These are phyloP conservation scores for Harlomillsia oculata DNA, from an alignment of 1,140 invertebrate species.

Conservation along the genomic window DNA sequence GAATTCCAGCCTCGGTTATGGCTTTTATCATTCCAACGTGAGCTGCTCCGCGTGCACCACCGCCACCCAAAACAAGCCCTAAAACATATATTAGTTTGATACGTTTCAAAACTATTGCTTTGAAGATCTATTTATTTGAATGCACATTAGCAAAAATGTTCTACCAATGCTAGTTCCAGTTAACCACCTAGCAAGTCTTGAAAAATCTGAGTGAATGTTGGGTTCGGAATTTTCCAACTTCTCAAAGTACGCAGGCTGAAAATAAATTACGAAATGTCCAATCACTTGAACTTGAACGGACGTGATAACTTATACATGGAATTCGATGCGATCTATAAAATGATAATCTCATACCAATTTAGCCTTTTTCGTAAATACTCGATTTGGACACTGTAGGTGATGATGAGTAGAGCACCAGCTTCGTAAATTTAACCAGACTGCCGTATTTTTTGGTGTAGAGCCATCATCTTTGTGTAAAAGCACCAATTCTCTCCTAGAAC, in stretches of 20 bases:
- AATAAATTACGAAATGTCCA: constrained; percentile 10
- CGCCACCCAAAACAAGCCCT: constrained; percentile 94
- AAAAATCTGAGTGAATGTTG: constrained; percentile 92
- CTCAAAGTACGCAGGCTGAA: constrained; percentile 78
- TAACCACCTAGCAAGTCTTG: constrained; percentile 86
- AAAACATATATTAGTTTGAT: too few species aligned
- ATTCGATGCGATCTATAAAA: background rate
- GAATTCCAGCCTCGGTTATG: constrained; percentile 70
- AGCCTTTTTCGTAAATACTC: constrained; percentile 81
- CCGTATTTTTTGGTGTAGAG: constrained; percentile 75
- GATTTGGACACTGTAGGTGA: constrained; percentile 88
- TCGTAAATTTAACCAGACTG: constrained; percentile 91
- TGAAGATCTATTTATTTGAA: too few species aligned
- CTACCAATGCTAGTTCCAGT: constrained; percentile 73
- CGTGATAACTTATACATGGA: too few species aligned
- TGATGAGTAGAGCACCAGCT: constrained; percentile 96
- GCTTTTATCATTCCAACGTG: constrained; percentile 93
- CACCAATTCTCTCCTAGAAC: constrained; percentile 95
- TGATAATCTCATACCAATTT: constrained; percentile 59
- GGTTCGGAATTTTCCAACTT: constrained; percentile 76
- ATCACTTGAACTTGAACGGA: constrained; percentile 9
- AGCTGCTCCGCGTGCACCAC: constrained; percentile 87
- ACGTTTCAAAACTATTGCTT: too few species aligned
- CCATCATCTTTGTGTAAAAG: constrained; percentile 80
- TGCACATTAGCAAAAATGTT: too few species aligned